Evolutionary conservation across 2,797 vertebrate species (phyloP), one percentile per base, ranked within the genome.

Genomic region (Rhabdomys pumilio): DNA sequence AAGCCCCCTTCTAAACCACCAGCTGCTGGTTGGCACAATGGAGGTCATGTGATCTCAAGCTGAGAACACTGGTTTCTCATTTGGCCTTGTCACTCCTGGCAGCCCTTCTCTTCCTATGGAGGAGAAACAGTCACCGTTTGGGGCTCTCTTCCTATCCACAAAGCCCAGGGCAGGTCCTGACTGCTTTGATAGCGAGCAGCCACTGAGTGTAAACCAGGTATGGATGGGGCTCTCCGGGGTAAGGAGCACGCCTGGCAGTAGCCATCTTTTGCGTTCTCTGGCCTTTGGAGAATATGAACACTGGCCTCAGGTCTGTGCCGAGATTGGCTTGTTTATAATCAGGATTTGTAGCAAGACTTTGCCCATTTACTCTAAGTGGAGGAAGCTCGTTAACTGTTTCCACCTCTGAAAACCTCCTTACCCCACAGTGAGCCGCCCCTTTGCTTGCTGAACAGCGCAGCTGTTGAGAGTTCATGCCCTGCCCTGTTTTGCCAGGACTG

Each of bases 191-290:
- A 24, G 57, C 6, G 38, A 29, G 20, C 7, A 14, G n/a, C 50
- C 24, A 38, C 50, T 13, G 6, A 6, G 8, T 12, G 9, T 7
- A 8, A 19, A 53, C 31, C 0, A 61, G 50, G 63, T 34, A 4
- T 6, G n/a, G 76, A 15, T 29, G 6, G 22, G 5, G 0, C 50
- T 50, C 2, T n/a, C 4, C 3, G 0, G 3, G 59, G 9, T 26
- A 85, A 85, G 6, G 6, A 0, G 26, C 0, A 14, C 1, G 31
- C 29, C 82, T 0, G 69, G 63, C 63, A 53, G 65, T 2, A 1
- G 55, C 77, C 31, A 0, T 34, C 81, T 24, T 1, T 41, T 38
- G 19, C 59, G 17, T 3, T 9, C 65, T 10, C 50, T 44, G 73
- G 82, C 76, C 59, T 47, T 55, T n/a, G 19, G 24, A 55, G 72